Base-by-base conservation (phyloP, 2,113 vertebrate genomes). In the Pardalotus punctatus region DNA sequence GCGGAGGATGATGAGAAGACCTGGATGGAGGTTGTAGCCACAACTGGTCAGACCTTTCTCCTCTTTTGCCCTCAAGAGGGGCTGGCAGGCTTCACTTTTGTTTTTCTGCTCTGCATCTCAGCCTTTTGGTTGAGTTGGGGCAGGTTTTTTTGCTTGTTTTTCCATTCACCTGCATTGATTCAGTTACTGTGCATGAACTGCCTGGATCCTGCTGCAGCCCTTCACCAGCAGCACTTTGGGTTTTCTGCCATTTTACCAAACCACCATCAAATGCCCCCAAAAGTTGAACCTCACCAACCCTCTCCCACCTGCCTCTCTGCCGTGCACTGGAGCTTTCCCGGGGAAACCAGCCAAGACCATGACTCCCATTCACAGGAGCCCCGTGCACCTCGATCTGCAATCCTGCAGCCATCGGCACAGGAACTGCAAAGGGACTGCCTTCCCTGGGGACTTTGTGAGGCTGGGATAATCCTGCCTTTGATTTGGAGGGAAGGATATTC, bases 301-400 rank as follows among this genome's bases (percentile, higher is more conserved):
- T 11, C 40, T 92, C 51, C 21, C 11, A 4, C 11, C 13, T 12
- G 18, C 50, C 5, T 88, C 61, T 38, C 28, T 7, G 1, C 20
- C 27, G n/a, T 4, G 2, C 27, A 11, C 43, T 87, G 64, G 28
- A 43, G 36, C 36, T 81, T 85, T 85, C 74, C 42, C 31, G 1
- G 5, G 66, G 21, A 71, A 82, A 18, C 7, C 0, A 2, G 14
- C 57, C 38, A 42, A 50, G 71, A 33, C 7, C 33, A 0, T 5
- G 4, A 13, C 31, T 93, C 8, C 24, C 0, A 0, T 47, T 65
- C 23, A 14, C 9, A 14, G 18, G 27, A 50, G 38, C 35, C 36
- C 69, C 5, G 1, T 21, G n/a, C 53, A 27, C 2, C 0, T 35
- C 0, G 0, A 4, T 65, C 2, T 0, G 35, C 61, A 23, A 2